Conservation (phyloP, 2,797 vertebrate genomes). For the Poeciliopsis paucimaculata region DNA sequence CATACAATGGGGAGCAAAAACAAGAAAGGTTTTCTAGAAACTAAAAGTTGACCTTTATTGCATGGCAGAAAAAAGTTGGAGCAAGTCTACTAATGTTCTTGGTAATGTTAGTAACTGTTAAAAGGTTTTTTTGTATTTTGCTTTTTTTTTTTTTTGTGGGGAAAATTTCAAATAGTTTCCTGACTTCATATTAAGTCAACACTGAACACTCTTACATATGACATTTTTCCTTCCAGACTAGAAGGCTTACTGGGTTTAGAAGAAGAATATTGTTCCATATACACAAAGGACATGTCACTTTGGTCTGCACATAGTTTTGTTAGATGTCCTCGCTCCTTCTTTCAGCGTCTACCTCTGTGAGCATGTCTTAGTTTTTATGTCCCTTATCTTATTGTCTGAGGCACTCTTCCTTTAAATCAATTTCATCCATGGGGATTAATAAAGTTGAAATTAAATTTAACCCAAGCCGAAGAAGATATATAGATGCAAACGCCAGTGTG, state of each 20-base stretch:
- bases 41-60: background rate
- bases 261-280: background rate
- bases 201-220: background rate
- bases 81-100: background rate
- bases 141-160: background rate
- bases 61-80: background rate
- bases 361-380: constrained; percentile 46
- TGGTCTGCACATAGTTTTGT: constrained; percentile 26
- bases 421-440: constrained; percentile 68
- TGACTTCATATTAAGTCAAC: background rate
- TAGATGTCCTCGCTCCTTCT: constrained; percentile 15
- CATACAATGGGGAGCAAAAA: background rate
- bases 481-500: constrained; percentile 63
- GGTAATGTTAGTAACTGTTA: background rate
- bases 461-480: constrained; percentile 63
- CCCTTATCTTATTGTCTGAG: constrained; percentile 64
- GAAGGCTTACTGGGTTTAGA: background rate
- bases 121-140: too few species aligned
- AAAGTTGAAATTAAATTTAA: constrained; percentile 66
- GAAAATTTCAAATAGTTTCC: background rate
- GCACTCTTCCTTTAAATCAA: constrained; percentile 68
- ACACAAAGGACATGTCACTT: constrained; percentile 30
- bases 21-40: background rate
- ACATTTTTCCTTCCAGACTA: background rate
- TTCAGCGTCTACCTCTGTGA: background rate